phyloP scores from a whole-genome alignment of 2,888 invertebrate genomes.

The Parelbella ahira region DNA sequence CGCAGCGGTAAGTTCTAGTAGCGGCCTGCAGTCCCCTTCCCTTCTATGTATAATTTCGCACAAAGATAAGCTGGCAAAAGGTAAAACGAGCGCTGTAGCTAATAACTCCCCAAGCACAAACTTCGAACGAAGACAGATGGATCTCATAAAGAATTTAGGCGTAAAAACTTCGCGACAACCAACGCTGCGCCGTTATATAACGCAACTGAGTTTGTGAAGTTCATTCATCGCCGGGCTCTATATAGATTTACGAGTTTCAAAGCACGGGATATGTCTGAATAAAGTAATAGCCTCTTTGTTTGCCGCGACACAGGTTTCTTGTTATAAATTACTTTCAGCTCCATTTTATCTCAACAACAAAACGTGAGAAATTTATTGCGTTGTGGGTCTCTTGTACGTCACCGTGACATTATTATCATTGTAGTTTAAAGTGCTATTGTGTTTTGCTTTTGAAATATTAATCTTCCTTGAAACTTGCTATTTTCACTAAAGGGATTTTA shows the following conservation, averaged over 20 bases:
- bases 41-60: too few species aligned
- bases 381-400: neutral
- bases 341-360: neutral
- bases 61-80: too few species aligned
- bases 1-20: too few species aligned
- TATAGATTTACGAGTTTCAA: constrained; percentile 3
- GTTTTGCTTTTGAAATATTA: too few species aligned
- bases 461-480: too few species aligned
- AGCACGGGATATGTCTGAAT: neutral
- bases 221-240: constrained; percentile 1
- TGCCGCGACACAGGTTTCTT: constrained; percentile 2
- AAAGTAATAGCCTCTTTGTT: constrained; percentile 7
- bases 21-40: too few species aligned
- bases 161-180: constrained; percentile 15
- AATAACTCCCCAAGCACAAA: neutral
- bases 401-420: neutral
- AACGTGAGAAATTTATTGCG: neutral
- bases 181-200: constrained; percentile 9
- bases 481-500: too few species aligned
- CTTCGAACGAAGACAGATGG: constrained; percentile 15
- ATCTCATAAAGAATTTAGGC: constrained; percentile 15
- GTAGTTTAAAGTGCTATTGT: too few species aligned
- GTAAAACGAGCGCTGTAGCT: too few species aligned
- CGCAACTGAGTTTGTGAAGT: constrained; percentile 7
- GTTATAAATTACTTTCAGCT: constrained; percentile 8